A percentile compares a stretch with the other conserved stretches of the same genome.
These are phyloP conservation scores for Rotaria magnacalcarata DNA, from an alignment of 2,888 invertebrate species.

Conservation along the genomic window DNA sequence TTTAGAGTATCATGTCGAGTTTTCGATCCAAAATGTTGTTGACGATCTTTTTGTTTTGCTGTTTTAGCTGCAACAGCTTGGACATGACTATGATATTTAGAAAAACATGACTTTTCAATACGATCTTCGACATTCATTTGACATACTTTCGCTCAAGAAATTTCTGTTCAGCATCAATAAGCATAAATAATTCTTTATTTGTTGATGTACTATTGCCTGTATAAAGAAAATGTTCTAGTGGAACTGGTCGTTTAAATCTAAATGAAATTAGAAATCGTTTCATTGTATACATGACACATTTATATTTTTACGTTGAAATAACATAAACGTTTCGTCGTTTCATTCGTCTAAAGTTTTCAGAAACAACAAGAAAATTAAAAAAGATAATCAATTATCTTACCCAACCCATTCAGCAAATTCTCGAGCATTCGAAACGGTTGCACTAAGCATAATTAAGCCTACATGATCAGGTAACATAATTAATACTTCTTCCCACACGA, in stretches of 20 bases:
- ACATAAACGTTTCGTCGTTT: constrained; percentile 76
- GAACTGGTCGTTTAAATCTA: constrained; percentile 86
- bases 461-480: constrained; percentile 90
- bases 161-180: constrained; percentile 73
- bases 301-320: constrained; percentile 69
- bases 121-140: not conserved
- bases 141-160: constrained; percentile 68
- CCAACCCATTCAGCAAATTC: constrained; percentile 76
- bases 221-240: constrained; percentile 71
- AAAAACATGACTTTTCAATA: no score
- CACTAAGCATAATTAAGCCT: constrained; percentile 89
- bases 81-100: constrained; percentile 53
- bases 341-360: constrained; percentile 38
- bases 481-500: constrained; percentile 97
- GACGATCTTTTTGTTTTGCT: constrained; percentile 56
- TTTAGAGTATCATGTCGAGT: constrained; percentile 47
- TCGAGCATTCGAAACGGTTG: constrained; percentile 92
- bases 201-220: constrained; percentile 53
- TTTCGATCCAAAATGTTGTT: constrained; percentile 56
- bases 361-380: not conserved
- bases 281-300: constrained; percentile 59
- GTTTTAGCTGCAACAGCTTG: constrained; percentile 61
- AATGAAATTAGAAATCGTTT: constrained; percentile 52
- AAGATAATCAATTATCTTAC: constrained; percentile 52
- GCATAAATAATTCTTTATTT: constrained; percentile 64